A percentile compares a stretch with the other conserved stretches of the same genome.
phyloP scores from a whole-genome alignment of 2,888 invertebrate genomes.

The Trypoxylon attenuatum region DNA sequence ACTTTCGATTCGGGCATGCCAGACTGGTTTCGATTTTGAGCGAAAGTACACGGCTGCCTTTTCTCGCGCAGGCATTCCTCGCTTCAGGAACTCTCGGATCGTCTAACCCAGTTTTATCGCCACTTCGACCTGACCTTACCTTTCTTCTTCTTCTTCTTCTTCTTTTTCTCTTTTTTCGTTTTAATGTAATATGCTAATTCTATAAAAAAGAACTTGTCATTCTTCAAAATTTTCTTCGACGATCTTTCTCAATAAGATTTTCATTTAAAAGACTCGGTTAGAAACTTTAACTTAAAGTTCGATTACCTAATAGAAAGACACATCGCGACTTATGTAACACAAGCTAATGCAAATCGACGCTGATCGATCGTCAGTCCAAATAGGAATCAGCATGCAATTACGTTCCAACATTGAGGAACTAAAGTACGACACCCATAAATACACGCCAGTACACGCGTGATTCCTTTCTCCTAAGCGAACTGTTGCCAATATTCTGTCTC shows the following conservation, averaged over 20 bases:
- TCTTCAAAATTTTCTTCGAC: no score
- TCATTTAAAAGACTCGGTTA: no score
- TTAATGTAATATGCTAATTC: no score
- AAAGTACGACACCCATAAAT: constrained; percentile 7
- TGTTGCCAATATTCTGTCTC: no score
- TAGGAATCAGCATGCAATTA: constrained; percentile 38
- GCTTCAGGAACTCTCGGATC: not conserved
- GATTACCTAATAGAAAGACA: no score
- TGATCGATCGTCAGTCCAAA: constrained; percentile 7
- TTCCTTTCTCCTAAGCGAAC: constrained; percentile 34
- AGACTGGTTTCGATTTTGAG: constrained; percentile 53
- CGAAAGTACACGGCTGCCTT: constrained; percentile 32
- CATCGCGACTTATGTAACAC: no score
- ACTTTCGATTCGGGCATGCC: constrained; percentile 46
- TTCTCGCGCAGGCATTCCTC: not conserved
- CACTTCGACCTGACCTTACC: not conserved
- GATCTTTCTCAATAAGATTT: no score
- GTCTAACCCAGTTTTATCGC: not conserved
- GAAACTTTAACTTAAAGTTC: no score
- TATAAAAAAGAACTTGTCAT: no score
- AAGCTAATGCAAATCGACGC: no score
- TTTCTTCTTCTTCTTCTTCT: not conserved
- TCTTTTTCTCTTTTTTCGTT: no score
- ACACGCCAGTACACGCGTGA: not conserved
- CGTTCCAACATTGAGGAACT: constrained; percentile 36